These are phyloP conservation scores for Cataglyphis cursor DNA, from an alignment of 2,888 invertebrate species.

Conservation along the genomic window DNA sequence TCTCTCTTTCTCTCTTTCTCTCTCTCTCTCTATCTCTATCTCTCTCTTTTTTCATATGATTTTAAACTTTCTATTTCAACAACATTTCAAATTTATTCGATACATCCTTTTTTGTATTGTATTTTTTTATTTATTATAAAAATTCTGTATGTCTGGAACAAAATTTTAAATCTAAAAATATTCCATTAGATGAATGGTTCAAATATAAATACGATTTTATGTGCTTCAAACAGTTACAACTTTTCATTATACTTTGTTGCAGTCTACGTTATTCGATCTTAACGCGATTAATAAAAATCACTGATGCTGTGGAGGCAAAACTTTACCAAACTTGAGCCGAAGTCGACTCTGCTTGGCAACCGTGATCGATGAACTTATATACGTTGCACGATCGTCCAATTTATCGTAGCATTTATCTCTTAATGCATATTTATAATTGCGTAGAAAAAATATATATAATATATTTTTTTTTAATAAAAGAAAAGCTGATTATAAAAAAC, in stretches of 20 bases:
- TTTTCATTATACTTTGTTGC: not conserved
- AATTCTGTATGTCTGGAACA: not conserved
- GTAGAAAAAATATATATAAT: not conserved
- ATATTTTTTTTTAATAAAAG: not conserved
- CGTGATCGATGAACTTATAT: not conserved
- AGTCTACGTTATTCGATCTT: not conserved
- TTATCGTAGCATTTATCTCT: not conserved
- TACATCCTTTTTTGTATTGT: not conserved
- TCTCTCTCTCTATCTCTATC: no score
- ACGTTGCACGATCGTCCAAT: not conserved
- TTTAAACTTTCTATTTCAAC: not conserved
- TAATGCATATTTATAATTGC: not conserved
- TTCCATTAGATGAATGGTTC: not conserved
- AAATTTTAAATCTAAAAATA: not conserved
- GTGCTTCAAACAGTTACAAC: not conserved
- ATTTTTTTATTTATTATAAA: not conserved
- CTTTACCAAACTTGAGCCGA: not conserved
- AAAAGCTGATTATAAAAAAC: not conserved
- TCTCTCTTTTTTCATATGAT: not conserved
- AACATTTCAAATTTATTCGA: not conserved
- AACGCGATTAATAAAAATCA: conserved; percentile 15
- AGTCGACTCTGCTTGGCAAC: not conserved
- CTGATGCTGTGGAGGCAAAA: not conserved
- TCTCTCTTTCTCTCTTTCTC: no score
- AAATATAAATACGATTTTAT: not conserved